Conservation (phyloP, 2,113 vertebrate species). For the Coptodon bakossiorum region DNA sequence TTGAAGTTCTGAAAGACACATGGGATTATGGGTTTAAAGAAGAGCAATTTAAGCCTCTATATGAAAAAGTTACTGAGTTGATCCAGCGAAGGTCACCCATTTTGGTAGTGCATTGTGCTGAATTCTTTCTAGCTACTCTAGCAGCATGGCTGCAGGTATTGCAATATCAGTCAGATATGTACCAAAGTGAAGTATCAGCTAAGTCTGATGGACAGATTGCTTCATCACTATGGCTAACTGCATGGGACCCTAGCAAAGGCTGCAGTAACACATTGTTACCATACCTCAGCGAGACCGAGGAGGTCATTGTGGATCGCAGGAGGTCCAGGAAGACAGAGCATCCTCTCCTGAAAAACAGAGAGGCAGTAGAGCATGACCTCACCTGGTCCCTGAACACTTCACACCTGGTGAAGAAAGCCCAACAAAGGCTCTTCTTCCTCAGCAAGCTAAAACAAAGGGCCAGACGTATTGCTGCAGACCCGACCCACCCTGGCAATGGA, state of each 20-base stretch:
- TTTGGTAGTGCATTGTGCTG: fast-evolving
- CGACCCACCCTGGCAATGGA: not conserved
- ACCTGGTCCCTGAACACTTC: not conserved
- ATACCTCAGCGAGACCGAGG: not conserved
- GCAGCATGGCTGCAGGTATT: not conserved
- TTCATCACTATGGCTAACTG: not conserved
- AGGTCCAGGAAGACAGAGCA: not conserved
- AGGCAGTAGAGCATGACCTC: not conserved
- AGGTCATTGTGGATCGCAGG: no score
- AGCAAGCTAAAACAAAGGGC: not conserved
- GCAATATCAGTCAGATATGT: not conserved
- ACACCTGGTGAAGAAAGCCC: not conserved
- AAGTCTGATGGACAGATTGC: not conserved
- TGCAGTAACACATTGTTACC: not conserved
- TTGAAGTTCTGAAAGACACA: not conserved
- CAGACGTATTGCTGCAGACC: not conserved
- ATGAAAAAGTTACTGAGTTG: not conserved
- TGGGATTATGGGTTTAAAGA: not conserved
- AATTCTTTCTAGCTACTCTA: not conserved
- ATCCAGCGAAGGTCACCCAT: not conserved
- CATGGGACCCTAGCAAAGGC: not conserved
- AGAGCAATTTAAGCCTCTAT: not conserved
- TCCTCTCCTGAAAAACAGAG: not conserved
- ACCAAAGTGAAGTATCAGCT: not conserved
- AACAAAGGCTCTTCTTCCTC: not conserved